These are phyloP conservation scores for Epinephelus awoara DNA, from an alignment of 2,797 vertebrate species.

Conservation along the genomic window DNA sequence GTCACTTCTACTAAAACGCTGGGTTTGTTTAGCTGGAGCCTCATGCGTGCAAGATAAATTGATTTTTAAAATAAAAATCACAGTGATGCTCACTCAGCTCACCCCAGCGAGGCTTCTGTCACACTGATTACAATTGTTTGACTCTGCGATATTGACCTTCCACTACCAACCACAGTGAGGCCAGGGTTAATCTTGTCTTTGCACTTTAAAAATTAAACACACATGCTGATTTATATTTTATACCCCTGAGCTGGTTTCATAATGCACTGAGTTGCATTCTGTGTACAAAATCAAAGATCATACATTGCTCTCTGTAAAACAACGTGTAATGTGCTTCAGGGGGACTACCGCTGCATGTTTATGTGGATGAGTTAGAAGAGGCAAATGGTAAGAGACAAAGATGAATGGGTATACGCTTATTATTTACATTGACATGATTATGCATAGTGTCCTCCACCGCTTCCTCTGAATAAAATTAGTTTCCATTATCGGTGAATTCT, in stretches of 20 bases:
- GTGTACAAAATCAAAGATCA: constrained; percentile 52
- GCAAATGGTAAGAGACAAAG: constrained; percentile 49
- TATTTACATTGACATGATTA: constrained; percentile 68
- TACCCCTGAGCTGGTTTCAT: constrained; percentile 46
- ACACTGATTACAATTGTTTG: constrained; percentile 56
- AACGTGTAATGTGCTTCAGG: constrained; percentile 13
- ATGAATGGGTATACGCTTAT: constrained; percentile 59
- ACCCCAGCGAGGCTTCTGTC: constrained; percentile 42
- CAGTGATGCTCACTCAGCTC: constrained; percentile 34
- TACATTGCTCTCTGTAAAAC: constrained; percentile 42
- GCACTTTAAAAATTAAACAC: constrained; percentile 69
- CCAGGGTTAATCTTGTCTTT: constrained; percentile 54
- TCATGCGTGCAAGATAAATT: constrained; percentile 45
- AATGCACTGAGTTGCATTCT: constrained; percentile 41
- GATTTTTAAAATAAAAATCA: constrained; percentile 58
- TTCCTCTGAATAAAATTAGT: constrained; percentile 64
- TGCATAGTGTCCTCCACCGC: constrained; percentile 28
- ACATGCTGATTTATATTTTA: constrained; percentile 58
- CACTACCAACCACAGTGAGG: constrained; percentile 1
- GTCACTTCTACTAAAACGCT: constrained; percentile 45
- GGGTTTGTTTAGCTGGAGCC: constrained; percentile 40
- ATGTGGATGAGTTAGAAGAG: constrained; percentile 4
- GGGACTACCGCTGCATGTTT: not conserved
- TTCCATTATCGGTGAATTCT: constrained; percentile 62
- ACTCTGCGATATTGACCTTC: constrained; percentile 57